phyloP scores from a whole-genome alignment of 2,888 invertebrate genomes.

The Chloromyia formosa region DNA sequence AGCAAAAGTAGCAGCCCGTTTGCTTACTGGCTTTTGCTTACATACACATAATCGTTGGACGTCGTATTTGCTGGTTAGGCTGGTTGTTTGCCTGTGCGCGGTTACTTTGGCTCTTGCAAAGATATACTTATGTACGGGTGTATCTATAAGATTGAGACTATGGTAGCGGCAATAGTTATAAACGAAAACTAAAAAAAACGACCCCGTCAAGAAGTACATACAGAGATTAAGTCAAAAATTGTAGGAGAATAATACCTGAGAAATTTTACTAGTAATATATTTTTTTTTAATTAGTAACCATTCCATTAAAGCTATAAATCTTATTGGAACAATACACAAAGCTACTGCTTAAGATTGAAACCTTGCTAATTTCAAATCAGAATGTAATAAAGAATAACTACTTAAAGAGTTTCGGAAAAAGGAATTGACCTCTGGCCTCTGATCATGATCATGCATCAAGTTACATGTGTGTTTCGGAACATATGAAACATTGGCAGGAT shows the following conservation, averaged over 20 bases:
- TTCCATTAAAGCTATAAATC: too few species aligned
- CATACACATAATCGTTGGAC: background rate
- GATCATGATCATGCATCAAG: too few species aligned
- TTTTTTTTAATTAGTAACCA: too few species aligned
- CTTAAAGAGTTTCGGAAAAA: too few species aligned
- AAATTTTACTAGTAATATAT: too few species aligned
- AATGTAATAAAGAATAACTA: too few species aligned
- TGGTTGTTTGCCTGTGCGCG: background rate
- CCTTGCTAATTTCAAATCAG: too few species aligned
- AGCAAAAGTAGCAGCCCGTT: slow-evolving; percentile 28
- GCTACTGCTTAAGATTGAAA: too few species aligned
- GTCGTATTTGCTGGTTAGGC: slow-evolving; percentile 7
- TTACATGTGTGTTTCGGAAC: too few species aligned
- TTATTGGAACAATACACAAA: too few species aligned
- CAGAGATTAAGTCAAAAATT: background rate
- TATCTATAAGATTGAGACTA: slow-evolving; percentile 24
- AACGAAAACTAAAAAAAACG: slow-evolving; percentile 2
- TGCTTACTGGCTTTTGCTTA: slow-evolving; percentile 31
- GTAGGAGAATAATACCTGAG: slow-evolving; percentile 15
- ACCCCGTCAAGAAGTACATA: slow-evolving; percentile 19
- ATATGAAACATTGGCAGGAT: too few species aligned
- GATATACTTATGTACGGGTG: slow-evolving; percentile 9
- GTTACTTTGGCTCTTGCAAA: background rate
- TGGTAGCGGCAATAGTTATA: background rate
- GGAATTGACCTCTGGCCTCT: too few species aligned